Evolutionary conservation across 2,113 vertebrate genomes (phyloP).

Genomic region (Epinephelus fuscoguttatus): DNA sequence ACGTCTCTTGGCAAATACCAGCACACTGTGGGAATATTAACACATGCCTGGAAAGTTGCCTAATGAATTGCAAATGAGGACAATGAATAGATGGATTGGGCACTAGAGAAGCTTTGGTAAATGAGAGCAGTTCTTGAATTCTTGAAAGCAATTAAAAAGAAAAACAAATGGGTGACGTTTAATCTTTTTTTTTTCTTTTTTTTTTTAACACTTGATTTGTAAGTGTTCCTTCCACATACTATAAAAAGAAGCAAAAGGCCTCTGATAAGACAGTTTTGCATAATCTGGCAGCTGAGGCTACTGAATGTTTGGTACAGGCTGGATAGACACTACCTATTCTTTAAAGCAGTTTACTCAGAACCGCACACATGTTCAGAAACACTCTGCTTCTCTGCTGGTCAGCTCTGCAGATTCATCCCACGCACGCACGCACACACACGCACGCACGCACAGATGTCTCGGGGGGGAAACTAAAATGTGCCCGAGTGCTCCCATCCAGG

Average conservation of each 20-base stretch:
- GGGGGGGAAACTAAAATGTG: not conserved
- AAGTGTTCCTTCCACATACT: not conserved
- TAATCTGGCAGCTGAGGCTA: slow-evolving; percentile 21
- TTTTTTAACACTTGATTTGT: slow-evolving; percentile 6
- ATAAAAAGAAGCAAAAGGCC: slow-evolving; percentile 11
- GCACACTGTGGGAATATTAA: slow-evolving; percentile 46
- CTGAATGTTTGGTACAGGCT: not conserved
- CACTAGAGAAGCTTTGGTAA: not conserved
- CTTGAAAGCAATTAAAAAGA: not conserved
- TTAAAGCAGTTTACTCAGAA: not conserved
- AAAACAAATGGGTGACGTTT: slow-evolving; percentile 9
- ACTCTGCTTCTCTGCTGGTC: not conserved
- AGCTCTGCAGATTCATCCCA: not conserved
- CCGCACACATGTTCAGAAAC: not conserved
- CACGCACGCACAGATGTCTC: not conserved
- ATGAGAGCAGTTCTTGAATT: not conserved
- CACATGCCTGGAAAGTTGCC: slow-evolving; percentile 14
- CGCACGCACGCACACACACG: not conserved
- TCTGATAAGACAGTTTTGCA: not conserved
- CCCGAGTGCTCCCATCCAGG: not conserved
- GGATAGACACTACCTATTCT: not conserved
- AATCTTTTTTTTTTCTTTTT: slow-evolving; percentile 6
- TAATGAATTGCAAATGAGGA: slow-evolving; percentile 28
- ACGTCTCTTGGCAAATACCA: slow-evolving; percentile 26
- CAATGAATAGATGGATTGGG: not conserved